phyloP scores from a whole-genome alignment of 2,888 invertebrate species.

The Drosophila birchii region DNA sequence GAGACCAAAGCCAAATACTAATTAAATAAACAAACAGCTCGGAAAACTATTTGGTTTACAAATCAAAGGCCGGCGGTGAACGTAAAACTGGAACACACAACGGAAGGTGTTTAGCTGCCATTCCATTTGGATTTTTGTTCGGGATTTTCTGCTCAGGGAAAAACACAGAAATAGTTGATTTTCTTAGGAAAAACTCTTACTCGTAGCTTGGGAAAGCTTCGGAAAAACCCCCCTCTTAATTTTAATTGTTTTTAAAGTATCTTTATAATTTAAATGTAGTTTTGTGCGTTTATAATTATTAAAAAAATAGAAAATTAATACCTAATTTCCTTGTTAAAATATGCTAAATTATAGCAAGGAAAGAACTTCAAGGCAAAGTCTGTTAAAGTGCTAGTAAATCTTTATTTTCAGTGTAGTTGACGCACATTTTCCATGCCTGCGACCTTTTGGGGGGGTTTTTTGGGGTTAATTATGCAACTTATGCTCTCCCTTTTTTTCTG shows the following conservation, averaged over 20 bases:
- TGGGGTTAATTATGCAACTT: slow-evolving; percentile 19
- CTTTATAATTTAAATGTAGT: background rate
- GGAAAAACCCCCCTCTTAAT: no score
- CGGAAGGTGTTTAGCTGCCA: slow-evolving; percentile 10
- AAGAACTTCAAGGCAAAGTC: background rate
- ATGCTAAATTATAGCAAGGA: background rate
- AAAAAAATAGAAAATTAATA: background rate
- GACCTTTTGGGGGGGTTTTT: slow-evolving; percentile 1
- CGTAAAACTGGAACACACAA: slow-evolving; percentile 34
- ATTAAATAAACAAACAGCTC: slow-evolving; percentile 76
- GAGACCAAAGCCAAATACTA: slow-evolving; percentile 55
- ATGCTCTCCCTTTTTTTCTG: background rate
- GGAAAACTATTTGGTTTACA: slow-evolving; percentile 72
- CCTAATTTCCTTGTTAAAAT: background rate
- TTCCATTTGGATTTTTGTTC: slow-evolving; percentile 7
- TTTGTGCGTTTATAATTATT: background rate
- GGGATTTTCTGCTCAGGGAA: background rate
- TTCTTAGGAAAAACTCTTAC: background rate
- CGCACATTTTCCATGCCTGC: slow-evolving; percentile 18
- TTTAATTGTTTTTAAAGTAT: no score
- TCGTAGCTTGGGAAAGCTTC: background rate
- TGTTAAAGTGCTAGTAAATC: background rate
- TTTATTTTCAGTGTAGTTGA: slow-evolving; percentile 14
- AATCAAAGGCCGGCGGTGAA: slow-evolving; percentile 44
- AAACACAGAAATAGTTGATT: background rate